phyloP scores from a whole-genome alignment of 2,888 invertebrate genomes.

The Drosophila meridiana region DNA sequence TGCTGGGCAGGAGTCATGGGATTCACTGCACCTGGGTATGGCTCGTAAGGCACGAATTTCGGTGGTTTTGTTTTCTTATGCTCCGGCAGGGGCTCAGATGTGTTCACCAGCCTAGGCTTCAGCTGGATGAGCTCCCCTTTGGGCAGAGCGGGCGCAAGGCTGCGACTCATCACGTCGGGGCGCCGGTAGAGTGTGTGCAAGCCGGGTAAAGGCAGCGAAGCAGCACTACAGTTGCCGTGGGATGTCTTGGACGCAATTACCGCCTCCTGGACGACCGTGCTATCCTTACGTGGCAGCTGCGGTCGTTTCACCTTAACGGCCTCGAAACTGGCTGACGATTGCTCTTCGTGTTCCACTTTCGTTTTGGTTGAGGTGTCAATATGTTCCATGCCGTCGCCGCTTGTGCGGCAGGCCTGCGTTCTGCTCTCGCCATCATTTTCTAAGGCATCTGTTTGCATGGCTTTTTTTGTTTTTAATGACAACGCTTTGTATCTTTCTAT shows the following conservation, averaged over 20 bases:
- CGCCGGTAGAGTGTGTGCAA: constrained; percentile 80
- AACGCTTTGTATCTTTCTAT: not conserved
- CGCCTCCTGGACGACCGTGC: constrained; percentile 65
- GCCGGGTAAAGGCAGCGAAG: constrained; percentile 65
- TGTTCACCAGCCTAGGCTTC: constrained; percentile 88
- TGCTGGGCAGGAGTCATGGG: constrained; percentile 88
- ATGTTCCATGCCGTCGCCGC: constrained; percentile 93
- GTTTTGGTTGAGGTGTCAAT: constrained; percentile 70
- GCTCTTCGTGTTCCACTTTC: constrained; percentile 62
- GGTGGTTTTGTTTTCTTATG: constrained; percentile 87
- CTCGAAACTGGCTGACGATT: constrained; percentile 1
- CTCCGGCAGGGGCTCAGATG: constrained; percentile 57
- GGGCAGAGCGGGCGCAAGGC: constrained; percentile 86
- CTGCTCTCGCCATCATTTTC: constrained; percentile 22
- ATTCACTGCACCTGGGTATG: constrained; percentile 93
- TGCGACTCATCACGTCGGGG: constrained; percentile 68
- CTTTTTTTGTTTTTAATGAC: constrained; percentile 6
- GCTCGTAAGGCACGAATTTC: constrained; percentile 95
- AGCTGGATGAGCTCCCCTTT: constrained; percentile 87
- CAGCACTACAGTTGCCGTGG: not conserved
- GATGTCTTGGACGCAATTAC: constrained; percentile 57
- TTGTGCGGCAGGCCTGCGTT: constrained; percentile 86
- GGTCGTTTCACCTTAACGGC: constrained; percentile 46
- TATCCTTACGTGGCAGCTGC: constrained; percentile 71
- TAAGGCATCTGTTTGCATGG: constrained; percentile 47